These are phyloP conservation scores for Pseudomyrmex sp. DNA, from an alignment of 1,140 invertebrate genomes.

Conservation along the genomic window DNA sequence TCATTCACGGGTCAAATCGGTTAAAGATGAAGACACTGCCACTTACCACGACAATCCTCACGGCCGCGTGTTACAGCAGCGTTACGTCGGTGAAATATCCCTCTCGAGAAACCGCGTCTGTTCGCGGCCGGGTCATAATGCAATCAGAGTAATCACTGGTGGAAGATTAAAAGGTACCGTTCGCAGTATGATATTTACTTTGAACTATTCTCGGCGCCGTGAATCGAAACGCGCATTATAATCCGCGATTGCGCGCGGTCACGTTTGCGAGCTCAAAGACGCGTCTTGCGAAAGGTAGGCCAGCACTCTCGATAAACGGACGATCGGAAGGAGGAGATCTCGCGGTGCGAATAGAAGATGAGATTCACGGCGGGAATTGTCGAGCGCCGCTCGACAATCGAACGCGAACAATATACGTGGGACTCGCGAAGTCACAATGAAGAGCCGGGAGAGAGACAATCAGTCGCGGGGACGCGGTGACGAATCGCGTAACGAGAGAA, in stretches of 20 bases:
- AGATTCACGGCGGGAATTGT: background rate
- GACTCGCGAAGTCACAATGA: conserved; percentile 30
- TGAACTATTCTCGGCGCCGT: conserved; percentile 73
- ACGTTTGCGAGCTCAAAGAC: conserved; percentile 14
- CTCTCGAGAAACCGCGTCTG: conserved; percentile 65
- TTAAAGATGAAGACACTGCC: conserved; percentile 17
- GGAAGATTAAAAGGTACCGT: conserved; percentile 73
- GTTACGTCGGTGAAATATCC: conserved; percentile 48
- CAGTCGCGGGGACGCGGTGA: conserved; percentile 37
- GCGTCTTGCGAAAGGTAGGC: conserved; percentile 55
- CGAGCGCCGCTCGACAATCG: conserved; percentile 1
- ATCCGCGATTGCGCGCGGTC: conserved; percentile 56
- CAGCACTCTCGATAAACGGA: conserved; percentile 64
- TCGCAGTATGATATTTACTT: conserved; percentile 74
- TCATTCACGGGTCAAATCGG: background rate
- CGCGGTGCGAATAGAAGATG: background rate
- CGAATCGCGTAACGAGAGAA: conserved; percentile 63
- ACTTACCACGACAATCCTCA: conserved; percentile 40
- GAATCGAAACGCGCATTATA: conserved; percentile 71
- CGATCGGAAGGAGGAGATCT: background rate
- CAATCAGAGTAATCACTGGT: conserved; percentile 69
- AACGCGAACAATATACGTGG: conserved; percentile 2
- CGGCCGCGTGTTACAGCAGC: conserved; percentile 58
- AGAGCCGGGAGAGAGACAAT: conserved; percentile 25
- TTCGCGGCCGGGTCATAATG: conserved; percentile 68